Evolutionary conservation across 1,140 invertebrate species (phyloP), one percentile per base, ranked within the genome.

Genomic region (Scaptomyza montana): DNA sequence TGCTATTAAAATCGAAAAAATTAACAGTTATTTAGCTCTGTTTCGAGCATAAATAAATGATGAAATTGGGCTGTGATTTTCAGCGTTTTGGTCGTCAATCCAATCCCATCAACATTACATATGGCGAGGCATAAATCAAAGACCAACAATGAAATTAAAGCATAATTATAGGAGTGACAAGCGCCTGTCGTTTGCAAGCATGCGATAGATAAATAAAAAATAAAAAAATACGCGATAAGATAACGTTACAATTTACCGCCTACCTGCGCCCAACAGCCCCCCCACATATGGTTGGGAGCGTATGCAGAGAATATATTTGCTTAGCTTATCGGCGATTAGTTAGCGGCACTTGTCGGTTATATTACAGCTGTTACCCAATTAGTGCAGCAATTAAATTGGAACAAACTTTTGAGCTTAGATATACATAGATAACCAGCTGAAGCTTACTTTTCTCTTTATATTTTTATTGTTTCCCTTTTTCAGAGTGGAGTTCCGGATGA

Each of bases 131-230:
- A 78, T 90, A 86, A 90, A 90, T 90, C 86, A 90, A 7, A 7
- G 78, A 86, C 55, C 61, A 55, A 43, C 60, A 54, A 46, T 76
- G 61, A 86, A 82, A 90, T 90, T 86, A 86, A 77, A 77, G 78
- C 81, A 90, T 90, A 90, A 90, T 90, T 89, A 86, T 66, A 77
- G 72, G 85, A 85, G 85, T 89, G 85, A 89, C 85, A 89, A 68
- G 80, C 71, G 70, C 25, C 74, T 89, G 85, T 84, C 80, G 74
- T 63, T 60, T 60, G 55, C 50, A 76, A 50, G 33, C 56, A 39
- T 43, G 36, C 57, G 68, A 50, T 56, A 71, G 56, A 59, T 59
- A 59, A 47, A 33, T 33, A 33, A 30, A 30, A 30, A 30, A 30
- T 6, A 6, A 39, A 25, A 55, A 62, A 5, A 33, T 6, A 1